phyloP scores from a whole-genome alignment of 2,797 vertebrate genomes.

The Selene dorsalis region DNA sequence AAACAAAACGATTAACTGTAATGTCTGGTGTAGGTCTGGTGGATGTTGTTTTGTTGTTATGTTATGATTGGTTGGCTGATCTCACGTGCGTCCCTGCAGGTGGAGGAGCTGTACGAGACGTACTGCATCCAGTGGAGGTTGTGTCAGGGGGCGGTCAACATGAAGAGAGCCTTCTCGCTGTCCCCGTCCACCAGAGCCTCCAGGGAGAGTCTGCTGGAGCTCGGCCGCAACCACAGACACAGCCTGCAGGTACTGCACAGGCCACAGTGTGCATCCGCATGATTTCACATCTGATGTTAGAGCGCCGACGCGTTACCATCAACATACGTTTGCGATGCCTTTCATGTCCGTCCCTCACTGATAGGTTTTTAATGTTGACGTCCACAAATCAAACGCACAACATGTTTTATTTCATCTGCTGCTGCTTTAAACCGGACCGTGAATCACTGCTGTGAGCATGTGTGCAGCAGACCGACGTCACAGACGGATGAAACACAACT shows the following conservation, averaged over 20 bases:
- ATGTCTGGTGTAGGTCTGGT: too few species aligned
- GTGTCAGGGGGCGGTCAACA: conserved; percentile 92
- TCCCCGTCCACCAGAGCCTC: conserved; percentile 90
- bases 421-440: neutral
- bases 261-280: neutral
- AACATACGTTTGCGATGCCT: neutral
- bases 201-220: conserved; percentile 93
- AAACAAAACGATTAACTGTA: too few species aligned
- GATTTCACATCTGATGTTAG: neutral
- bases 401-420: neutral
- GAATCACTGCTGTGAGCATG: neutral
- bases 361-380: neutral
- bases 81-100: conserved; percentile 76
- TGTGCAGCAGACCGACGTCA: conserved; percentile 22
- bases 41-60: too few species aligned
- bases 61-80: too few species aligned
- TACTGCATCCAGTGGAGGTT: conserved; percentile 95
- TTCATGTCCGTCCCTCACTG: neutral
- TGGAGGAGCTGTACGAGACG: conserved; percentile 94
- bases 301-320: neutral
- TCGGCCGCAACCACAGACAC: conserved; percentile 90
- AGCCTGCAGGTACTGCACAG: conserved; percentile 87
- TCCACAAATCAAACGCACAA: neutral
- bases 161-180: conserved; percentile 92
- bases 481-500: neutral